phyloP scores from a whole-genome alignment of 1,140 invertebrate species.

The Glomeris maerens region DNA sequence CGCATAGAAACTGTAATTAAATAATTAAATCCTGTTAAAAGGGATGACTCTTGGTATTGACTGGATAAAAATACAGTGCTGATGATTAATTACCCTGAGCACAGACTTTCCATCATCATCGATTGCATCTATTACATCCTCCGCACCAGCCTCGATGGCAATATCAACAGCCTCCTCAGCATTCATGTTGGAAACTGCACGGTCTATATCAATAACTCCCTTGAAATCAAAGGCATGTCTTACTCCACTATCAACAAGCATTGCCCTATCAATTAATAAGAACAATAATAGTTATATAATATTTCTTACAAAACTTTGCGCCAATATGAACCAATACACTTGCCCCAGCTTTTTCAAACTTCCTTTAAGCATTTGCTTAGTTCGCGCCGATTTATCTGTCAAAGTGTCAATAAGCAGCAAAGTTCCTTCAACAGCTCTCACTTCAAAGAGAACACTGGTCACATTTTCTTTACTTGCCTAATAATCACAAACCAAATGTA shows the following conservation, averaged over 20 bases:
- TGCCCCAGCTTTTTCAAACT: constrained; percentile 1
- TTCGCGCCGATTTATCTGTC: constrained; percentile 1
- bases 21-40: neutral
- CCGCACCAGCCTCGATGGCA: constrained; percentile 22
- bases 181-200: neutral
- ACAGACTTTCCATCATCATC: constrained; percentile 14
- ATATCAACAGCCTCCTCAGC: neutral
- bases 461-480: constrained; percentile 1
- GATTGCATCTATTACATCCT: constrained; percentile 16
- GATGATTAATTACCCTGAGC: constrained; percentile 21
- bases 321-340: neutral
- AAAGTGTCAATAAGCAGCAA: constrained; percentile 5
- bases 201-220: constrained; percentile 5
- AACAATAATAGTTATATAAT: neutral
- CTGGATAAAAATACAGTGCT: constrained; percentile 11
- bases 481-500: too few relatives aligned
- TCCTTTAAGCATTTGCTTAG: neutral
- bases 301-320: neutral
- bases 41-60: neutral
- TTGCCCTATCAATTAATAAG: neutral
- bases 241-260: neutral
- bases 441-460: neutral
- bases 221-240: constrained; percentile 6
- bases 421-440: constrained; percentile 7
- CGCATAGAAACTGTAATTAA: constrained; percentile 16